These are phyloP conservation scores for Pinna nobilis DNA, from an alignment of 1,140 invertebrate genomes.

Conservation along the genomic window DNA sequence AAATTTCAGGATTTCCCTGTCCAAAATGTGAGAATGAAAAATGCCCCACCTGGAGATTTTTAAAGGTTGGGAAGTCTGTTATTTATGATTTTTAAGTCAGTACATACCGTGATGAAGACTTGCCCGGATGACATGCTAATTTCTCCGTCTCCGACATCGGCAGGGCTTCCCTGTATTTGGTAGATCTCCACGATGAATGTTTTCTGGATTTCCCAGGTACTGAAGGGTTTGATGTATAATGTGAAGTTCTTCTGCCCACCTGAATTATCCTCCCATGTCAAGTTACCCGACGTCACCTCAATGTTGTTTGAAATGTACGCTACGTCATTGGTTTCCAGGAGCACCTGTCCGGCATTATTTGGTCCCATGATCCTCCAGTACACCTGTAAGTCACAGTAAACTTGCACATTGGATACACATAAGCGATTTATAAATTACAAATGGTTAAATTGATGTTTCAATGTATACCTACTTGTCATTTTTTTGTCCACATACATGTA, in stretches of 20 bases:
- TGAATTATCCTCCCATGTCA: constrained; percentile 62
- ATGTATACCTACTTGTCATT: too few species aligned
- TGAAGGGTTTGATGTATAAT: constrained; percentile 64
- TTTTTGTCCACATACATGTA: too few species aligned
- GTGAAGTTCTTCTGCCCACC: constrained; percentile 58
- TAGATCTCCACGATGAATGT: constrained; percentile 65
- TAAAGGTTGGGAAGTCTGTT: too few species aligned
- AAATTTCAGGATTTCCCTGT: too few species aligned
- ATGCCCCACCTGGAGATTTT: too few species aligned
- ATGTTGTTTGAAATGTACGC: constrained; percentile 41
- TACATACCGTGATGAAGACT: constrained; percentile 58
- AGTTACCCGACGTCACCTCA: constrained; percentile 57
- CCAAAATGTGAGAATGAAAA: too few species aligned
- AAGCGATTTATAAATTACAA: not conserved
- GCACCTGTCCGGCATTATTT: constrained; percentile 57
- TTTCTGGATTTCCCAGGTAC: constrained; percentile 69
- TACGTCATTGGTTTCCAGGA: constrained; percentile 66
- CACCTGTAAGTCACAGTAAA: constrained; percentile 48
- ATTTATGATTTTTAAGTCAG: too few species aligned
- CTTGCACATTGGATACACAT: constrained; percentile 1
- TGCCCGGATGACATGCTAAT: constrained; percentile 54
- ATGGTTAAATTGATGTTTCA: too few species aligned
- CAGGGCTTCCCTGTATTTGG: constrained; percentile 51
- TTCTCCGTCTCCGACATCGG: constrained; percentile 60
- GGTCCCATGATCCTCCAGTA: constrained; percentile 70